phyloP scores from a whole-genome alignment of 2,888 invertebrate species.

The Tribolium freemani region DNA sequence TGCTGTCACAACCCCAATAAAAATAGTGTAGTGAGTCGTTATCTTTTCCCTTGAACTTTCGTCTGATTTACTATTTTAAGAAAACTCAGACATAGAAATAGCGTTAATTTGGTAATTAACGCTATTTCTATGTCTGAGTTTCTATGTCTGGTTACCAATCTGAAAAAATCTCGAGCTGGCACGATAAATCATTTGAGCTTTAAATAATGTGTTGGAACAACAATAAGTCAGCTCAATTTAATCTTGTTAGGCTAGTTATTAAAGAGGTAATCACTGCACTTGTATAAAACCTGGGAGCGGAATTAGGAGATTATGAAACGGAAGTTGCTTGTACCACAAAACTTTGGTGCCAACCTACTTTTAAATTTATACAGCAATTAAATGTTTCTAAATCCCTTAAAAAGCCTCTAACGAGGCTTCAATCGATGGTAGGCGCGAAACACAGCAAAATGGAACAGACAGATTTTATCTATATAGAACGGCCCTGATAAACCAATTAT shows the following conservation, averaged over 20 bases:
- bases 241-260: conserved; percentile 10
- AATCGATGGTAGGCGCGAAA: conserved; percentile 16
- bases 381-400: conserved; percentile 3
- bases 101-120: too few relatives aligned
- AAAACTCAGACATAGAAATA: conserved; percentile 8
- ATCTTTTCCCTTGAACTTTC: conserved; percentile 38
- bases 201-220: conserved; percentile 8
- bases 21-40: conserved; percentile 38
- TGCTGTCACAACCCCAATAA: conserved; percentile 24
- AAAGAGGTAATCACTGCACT: conserved; percentile 26
- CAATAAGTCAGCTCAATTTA: conserved; percentile 28
- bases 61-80: conserved; percentile 36
- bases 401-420: conserved; percentile 1
- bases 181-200: conserved; percentile 9
- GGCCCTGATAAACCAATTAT: conserved; percentile 6
- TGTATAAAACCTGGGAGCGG: conserved; percentile 20
- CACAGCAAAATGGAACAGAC: conserved; percentile 16
- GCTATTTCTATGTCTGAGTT: too few relatives aligned
- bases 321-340: conserved; percentile 21
- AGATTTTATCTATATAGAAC: conserved; percentile 32
- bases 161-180: not conserved
- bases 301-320: conserved; percentile 31
- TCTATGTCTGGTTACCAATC: too few relatives aligned
- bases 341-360: conserved; percentile 9
- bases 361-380: conserved; percentile 12